phyloP scores from a whole-genome alignment of 2,797 vertebrate genomes.

The Acrocephalus scirpaceus region DNA sequence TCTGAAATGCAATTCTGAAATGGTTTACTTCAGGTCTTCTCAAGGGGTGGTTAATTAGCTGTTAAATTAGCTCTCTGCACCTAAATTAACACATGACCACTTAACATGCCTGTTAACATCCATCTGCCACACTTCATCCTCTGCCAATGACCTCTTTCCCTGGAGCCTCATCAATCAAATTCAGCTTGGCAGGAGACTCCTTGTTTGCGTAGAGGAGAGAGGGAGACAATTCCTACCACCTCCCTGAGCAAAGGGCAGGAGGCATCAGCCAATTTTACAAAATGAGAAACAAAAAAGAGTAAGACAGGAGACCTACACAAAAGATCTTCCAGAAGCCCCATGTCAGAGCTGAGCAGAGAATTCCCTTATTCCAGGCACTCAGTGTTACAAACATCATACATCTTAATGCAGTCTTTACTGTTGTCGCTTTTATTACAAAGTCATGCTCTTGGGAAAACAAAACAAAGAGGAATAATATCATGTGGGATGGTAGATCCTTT shows the following conservation, averaged over 20 bases:
- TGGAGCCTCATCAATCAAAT: background rate
- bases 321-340: background rate
- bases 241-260: background rate
- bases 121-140: background rate
- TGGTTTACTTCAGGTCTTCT: background rate
- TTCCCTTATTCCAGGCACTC: background rate
- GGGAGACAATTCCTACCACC: background rate
- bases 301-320: background rate
- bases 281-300: background rate
- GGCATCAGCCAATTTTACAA: background rate
- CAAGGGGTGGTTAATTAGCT: background rate
- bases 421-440: background rate
- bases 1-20: background rate
- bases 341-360: background rate
- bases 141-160: background rate
- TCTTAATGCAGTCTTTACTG: background rate
- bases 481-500: background rate
- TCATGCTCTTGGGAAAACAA: background rate
- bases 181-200: background rate
- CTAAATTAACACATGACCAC: background rate
- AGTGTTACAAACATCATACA: background rate
- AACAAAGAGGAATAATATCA: background rate
- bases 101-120: background rate
- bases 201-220: accelerated
- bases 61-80: background rate